These are phyloP conservation scores for Heteromurus nitidus DNA, from an alignment of 2,888 invertebrate genomes.

Conservation along the genomic window DNA sequence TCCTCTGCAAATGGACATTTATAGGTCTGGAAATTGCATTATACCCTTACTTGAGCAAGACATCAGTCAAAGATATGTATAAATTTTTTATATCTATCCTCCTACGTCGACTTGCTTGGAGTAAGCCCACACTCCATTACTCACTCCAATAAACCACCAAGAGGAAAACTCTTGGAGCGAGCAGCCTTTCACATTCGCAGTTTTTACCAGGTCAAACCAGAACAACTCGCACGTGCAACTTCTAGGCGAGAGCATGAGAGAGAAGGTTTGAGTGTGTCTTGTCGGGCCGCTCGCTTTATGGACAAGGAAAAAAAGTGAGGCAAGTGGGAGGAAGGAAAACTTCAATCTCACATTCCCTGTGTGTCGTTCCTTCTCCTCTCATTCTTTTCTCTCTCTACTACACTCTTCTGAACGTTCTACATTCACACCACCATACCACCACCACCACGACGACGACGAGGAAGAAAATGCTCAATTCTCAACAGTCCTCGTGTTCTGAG, in stretches of 20 bases:
- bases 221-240: constrained; percentile 71
- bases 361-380: constrained; percentile 43
- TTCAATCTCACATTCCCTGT: constrained; percentile 57
- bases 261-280: constrained; percentile 30
- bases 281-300: constrained; percentile 5
- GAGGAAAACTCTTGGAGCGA: constrained; percentile 28
- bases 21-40: constrained; percentile 14
- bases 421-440: constrained; percentile 27
- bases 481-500: constrained; percentile 27
- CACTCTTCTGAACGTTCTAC: constrained; percentile 40
- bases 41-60: neutral
- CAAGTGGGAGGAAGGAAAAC: constrained; percentile 28
- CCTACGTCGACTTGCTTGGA: constrained; percentile 55
- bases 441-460: no score
- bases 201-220: constrained; percentile 70
- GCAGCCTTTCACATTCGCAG: constrained; percentile 29
- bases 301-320: constrained; percentile 41
- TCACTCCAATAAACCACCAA: constrained; percentile 12
- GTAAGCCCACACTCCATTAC: constrained; percentile 50
- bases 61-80: constrained; percentile 52
- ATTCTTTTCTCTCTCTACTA: constrained; percentile 39
- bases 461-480: constrained; percentile 28
- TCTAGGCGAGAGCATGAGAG: constrained; percentile 45
- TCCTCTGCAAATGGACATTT: constrained; percentile 17
- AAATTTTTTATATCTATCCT: constrained; percentile 29